Percentiles rank a stretch among this genome's conserved stretches.
These are phyloP conservation scores for Laspeyria flexula DNA, from an alignment of 2,888 invertebrate genomes.

Conservation along the genomic window DNA sequence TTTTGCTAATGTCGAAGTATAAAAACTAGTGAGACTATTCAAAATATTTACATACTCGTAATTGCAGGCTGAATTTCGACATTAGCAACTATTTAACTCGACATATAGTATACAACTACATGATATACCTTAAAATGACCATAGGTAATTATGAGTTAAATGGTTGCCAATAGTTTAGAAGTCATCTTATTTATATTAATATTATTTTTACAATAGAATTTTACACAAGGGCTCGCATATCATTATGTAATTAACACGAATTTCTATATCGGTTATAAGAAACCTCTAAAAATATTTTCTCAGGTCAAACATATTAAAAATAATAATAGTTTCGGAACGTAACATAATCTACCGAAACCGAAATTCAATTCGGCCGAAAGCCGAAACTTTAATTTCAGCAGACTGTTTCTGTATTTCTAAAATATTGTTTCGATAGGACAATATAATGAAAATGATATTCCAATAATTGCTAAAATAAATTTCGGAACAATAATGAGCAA, in stretches of 20 bases:
- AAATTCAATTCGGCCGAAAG: not conserved
- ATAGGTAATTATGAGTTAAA: not conserved
- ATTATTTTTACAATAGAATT: constrained; percentile 55
- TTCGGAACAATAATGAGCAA: constrained; percentile 60
- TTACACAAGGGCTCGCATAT: constrained; percentile 49
- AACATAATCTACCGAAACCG: not conserved
- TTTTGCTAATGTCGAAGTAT: constrained; percentile 63
- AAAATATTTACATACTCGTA: constrained; percentile 71
- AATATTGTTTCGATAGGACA: constrained; percentile 9
- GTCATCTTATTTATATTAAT: constrained; percentile 12
- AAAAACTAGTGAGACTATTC: constrained; percentile 68
- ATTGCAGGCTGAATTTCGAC: not conserved
- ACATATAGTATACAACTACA: too few relatives aligned
- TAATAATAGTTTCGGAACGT: constrained; percentile 9
- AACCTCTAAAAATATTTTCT: constrained; percentile 49
- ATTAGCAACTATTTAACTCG: not conserved
- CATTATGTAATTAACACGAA: constrained; percentile 31
- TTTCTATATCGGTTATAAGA: constrained; percentile 37
- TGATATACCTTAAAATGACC: too few relatives aligned
- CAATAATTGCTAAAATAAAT: constrained; percentile 28
- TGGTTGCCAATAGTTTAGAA: not conserved
- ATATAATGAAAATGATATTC: constrained; percentile 36
- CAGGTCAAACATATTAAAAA: constrained; percentile 48
- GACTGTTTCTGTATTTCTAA: too few relatives aligned
- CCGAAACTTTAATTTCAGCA: too few relatives aligned